Percentiles rank a stretch among this genome's conserved stretches.
phyloP scores from a whole-genome alignment of 2,113 vertebrate genomes.

The Pelmatolapia mariae region DNA sequence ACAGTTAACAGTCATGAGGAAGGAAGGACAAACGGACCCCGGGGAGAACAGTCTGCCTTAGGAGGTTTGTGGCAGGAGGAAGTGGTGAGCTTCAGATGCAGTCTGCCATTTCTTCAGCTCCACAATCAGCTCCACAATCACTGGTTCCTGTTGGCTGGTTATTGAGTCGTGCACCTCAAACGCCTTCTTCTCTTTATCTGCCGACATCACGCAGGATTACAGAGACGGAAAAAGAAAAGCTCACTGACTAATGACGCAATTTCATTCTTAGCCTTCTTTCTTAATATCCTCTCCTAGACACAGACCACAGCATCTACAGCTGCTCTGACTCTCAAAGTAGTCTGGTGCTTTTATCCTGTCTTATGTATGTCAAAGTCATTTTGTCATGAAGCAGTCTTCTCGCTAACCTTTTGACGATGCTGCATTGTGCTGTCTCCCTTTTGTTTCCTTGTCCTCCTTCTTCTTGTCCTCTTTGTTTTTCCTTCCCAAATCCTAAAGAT shows the following conservation, averaged over 20 bases:
- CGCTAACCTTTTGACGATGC: constrained; percentile 50
- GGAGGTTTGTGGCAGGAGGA: not conserved
- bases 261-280: not conserved
- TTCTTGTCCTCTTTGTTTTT: constrained; percentile 64
- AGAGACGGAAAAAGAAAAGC: not conserved
- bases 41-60: not conserved
- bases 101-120: constrained; percentile 68
- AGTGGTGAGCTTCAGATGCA: not conserved
- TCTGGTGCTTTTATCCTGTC: not conserved
- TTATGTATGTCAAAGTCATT: not conserved
- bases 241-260: not conserved
- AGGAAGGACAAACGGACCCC: not conserved
- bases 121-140: constrained; percentile 76
- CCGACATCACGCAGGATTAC: not conserved
- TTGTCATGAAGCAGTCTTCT: not conserved
- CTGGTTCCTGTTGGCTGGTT: not conserved
- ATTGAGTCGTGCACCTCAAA: fast-evolving
- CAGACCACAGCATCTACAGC: not conserved
- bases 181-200: constrained; percentile 59
- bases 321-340: not conserved
- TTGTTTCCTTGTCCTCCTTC: constrained; percentile 43
- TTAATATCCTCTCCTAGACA: not conserved
- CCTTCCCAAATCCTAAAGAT: constrained; percentile 39
- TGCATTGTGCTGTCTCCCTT: constrained; percentile 21
- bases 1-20: not conserved